Conservation (phyloP, 2,113 vertebrate species). For the Stigmatopora argus region DNA sequence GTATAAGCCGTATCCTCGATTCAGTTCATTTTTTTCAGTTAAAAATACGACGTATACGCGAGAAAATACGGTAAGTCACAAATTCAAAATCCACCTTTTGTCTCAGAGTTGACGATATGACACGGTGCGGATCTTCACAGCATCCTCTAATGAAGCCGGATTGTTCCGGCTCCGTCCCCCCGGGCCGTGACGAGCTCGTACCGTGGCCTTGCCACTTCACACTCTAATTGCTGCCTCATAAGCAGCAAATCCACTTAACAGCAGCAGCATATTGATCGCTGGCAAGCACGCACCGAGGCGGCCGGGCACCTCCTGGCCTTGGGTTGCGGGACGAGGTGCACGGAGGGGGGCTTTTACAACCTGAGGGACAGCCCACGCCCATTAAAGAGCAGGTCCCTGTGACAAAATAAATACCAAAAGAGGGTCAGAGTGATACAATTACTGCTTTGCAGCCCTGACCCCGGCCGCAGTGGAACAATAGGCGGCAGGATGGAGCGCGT, state of each 20-base stretch:
- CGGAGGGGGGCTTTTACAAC: constrained; percentile 66
- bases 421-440: constrained; percentile 69
- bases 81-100: constrained; percentile 5
- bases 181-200: constrained; percentile 31
- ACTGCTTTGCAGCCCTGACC: constrained; percentile 54
- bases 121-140: constrained; percentile 58
- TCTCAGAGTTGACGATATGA: constrained; percentile 44
- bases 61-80: background rate
- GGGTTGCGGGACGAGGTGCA: constrained; percentile 16
- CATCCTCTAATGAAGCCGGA: constrained; percentile 60
- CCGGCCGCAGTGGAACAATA: constrained; percentile 58
- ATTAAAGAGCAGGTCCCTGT: constrained; percentile 66
- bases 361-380: constrained; percentile 53
- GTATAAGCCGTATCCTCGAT: no score
- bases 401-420: constrained; percentile 72
- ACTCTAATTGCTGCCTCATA: constrained; percentile 72
- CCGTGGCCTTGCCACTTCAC: constrained; percentile 53
- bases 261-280: constrained; percentile 68
- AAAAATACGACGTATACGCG: background rate
- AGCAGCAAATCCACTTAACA: constrained; percentile 76
- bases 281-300: constrained; percentile 22
- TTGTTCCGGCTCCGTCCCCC: constrained; percentile 15
- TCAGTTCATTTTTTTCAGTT: no score
- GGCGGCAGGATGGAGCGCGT: constrained; percentile 38
- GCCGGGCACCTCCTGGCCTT: constrained; percentile 46